Base-by-base conservation (phyloP, 2,113 vertebrate species). In the Aix galericulata region DNA sequence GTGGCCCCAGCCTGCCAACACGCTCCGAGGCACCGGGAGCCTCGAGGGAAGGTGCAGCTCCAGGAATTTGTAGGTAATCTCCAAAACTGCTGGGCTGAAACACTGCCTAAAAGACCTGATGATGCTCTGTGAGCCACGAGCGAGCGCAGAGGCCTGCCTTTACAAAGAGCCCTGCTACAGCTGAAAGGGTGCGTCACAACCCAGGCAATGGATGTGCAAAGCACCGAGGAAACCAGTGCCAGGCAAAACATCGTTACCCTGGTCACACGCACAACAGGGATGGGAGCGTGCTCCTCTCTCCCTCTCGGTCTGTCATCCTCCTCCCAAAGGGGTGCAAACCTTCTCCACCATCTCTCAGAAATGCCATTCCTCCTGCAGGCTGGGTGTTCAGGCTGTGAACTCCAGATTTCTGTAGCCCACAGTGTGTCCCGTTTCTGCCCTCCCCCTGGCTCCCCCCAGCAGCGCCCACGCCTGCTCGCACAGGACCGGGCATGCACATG, bases 161-260 rank as follows among this genome's bases (percentile, higher is more conserved):
- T 12, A 59, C 13, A 3, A 17, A 40, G 38, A 50, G 23, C 20
- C 63, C 11, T 1, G 18, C 44, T 11, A 9, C 22, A 0, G 11
- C 22, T 9, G 72, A 32, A 40, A n/a, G 34, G 50, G 58, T 1
- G 63, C 31, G 7, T 11, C 25, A 18, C 60, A 31, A 36, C 25
- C 59, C 29, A 17, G 1, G 36, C 36, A 32, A 44, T 16, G 26
- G 36, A 21, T 7, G 26, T 7, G 52, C n/a, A 58, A 31, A 23
- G 25, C 52, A n/a, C 48, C 8, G 4, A 25, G 38, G 26, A 32
- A 55, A 64, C 17, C 62, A 40, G 38, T 5, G 12, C 48, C 3
- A 17, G 18, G 13, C 18, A 55, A 60, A 60, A 29, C 15, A 20
- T 38, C 16, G 29, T 56, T 55, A 46, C 6, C 27, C 72, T 29